Evolutionary conservation across 64 coral and sea anemone genomes (phyloP), one percentile per base, ranked within the genome.

Genomic region (Catalaphyllia jardinei): DNA sequence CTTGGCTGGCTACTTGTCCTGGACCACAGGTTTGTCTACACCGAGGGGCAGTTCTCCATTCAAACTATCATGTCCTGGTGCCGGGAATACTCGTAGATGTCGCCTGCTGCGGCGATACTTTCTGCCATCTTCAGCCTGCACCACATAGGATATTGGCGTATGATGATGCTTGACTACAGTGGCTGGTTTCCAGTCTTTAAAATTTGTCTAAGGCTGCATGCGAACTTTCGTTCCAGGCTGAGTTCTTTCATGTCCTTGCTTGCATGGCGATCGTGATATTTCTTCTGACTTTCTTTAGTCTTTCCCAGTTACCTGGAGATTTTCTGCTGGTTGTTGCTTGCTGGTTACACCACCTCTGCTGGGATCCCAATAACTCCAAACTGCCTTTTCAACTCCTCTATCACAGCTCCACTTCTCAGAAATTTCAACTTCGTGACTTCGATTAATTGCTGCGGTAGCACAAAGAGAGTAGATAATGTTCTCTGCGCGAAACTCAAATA

Each of bases 111-210:
- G 1, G 42, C 67, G 25, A 24, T 87, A 87, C 13, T 46, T 54
- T 49, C 22, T 54, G 18, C 84, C 38, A 10, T 87, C 52, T 57
- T 87, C 84, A 54, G 42, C 38, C 14, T 73, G 24, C 8, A 87
- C 84, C 24, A 87, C 42, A 73, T 87, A 73, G 4, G 84, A 73
- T 74, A 67, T 87, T 87, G 84, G 59, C 16, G 60, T 89, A 35
- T 89, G 87, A 61, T 89, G 87, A 77, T 78, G 74, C 19, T 29
- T 79, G 18, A 89, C 59, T 25, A 80, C 88, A 10, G 60, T 89
- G 24, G 75, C 76, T 89, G 88, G 59, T 71, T 80, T 79, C 76
- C 30, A 89, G 25, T 4, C 19, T 69, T 28, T 79, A 60, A 17
- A 15, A 15, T 62, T 15, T 18, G 30, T 52, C 20, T 25, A 29